phyloP scores from a whole-genome alignment of 1,140 invertebrate genomes.

The Mercenaria mercenaria region DNA sequence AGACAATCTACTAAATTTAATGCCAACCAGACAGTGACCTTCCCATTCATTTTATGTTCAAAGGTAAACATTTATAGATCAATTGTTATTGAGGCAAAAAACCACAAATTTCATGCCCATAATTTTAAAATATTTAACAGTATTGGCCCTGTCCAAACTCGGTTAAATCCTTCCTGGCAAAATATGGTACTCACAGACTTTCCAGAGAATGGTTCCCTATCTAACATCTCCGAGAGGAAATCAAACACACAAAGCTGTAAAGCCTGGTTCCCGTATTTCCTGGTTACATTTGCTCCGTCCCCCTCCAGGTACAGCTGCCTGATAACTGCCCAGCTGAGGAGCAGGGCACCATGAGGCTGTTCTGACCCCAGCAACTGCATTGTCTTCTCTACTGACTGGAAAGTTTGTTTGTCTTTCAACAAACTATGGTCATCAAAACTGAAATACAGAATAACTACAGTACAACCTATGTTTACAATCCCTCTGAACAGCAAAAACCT shows the following conservation, averaged over 20 bases:
- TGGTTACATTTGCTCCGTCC: slow-evolving; percentile 59
- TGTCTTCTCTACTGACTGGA: slow-evolving; percentile 80
- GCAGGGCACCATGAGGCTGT: slow-evolving; percentile 83
- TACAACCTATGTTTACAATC: background rate
- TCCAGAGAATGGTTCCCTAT: slow-evolving; percentile 78
- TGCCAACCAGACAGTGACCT: no score
- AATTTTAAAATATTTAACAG: no score
- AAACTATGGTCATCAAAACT: slow-evolving; percentile 73
- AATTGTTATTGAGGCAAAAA: no score
- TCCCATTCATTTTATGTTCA: no score
- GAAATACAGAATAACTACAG: no score
- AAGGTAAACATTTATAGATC: no score
- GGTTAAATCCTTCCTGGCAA: no score
- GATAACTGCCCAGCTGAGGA: slow-evolving; percentile 84
- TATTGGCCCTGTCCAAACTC: no score
- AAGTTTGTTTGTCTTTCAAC: slow-evolving; percentile 69
- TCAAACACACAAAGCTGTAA: slow-evolving; percentile 84
- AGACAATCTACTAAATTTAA: no score
- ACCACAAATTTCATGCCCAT: no score
- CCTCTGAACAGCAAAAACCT: background rate
- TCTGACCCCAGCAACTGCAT: slow-evolving; percentile 77
- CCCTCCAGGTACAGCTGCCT: slow-evolving; percentile 72
- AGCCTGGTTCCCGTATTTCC: slow-evolving; percentile 83
- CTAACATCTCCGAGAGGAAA: slow-evolving; percentile 78
- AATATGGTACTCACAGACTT: slow-evolving; percentile 76